These are phyloP conservation scores for Polyommatus iphigenia DNA, from an alignment of 2,888 invertebrate genomes.

Conservation along the genomic window DNA sequence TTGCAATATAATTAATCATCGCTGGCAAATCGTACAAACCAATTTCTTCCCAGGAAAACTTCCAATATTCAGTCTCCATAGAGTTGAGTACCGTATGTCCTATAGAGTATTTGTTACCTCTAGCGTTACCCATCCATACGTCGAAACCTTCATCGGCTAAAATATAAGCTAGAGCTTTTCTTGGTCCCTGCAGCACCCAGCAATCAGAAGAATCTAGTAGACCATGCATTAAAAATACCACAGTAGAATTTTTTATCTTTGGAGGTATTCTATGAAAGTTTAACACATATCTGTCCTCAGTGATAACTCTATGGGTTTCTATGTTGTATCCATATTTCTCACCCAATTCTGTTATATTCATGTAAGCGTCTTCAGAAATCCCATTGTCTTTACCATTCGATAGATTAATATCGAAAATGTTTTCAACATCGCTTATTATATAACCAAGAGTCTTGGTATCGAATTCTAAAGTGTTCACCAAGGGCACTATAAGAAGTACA, in stretches of 20 bases:
- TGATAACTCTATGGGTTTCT: conserved; percentile 56
- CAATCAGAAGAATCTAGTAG: conserved; percentile 85
- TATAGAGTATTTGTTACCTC: conserved; percentile 87
- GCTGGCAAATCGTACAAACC: conserved; percentile 86
- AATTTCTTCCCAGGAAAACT: conserved; percentile 86
- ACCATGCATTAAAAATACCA: conserved; percentile 89
- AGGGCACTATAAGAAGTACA: conserved; percentile 1
- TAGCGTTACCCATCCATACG: conserved; percentile 91
- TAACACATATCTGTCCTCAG: conserved; percentile 62
- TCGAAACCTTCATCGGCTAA: conserved; percentile 84
- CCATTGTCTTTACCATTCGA: conserved; percentile 3
- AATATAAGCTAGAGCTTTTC: conserved; percentile 81
- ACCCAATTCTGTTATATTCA: conserved; percentile 53
- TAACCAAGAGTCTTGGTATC: conserved; percentile 19
- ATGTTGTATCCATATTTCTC: conserved; percentile 54
- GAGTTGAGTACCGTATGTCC: conserved; percentile 65
- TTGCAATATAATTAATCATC: conserved; percentile 82
- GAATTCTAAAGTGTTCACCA: conserved; percentile 15
- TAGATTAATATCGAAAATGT: conserved; percentile 10
- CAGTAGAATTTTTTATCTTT: conserved; percentile 47
- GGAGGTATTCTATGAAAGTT: conserved; percentile 56
- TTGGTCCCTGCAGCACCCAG: conserved; percentile 85
- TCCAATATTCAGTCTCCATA: conserved; percentile 55
- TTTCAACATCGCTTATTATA: conserved; percentile 30
- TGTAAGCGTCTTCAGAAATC: conserved; percentile 48